These are phyloP conservation scores for Vanacampus margaritifer DNA, from an alignment of 2,113 vertebrate species.

Conservation along the genomic window DNA sequence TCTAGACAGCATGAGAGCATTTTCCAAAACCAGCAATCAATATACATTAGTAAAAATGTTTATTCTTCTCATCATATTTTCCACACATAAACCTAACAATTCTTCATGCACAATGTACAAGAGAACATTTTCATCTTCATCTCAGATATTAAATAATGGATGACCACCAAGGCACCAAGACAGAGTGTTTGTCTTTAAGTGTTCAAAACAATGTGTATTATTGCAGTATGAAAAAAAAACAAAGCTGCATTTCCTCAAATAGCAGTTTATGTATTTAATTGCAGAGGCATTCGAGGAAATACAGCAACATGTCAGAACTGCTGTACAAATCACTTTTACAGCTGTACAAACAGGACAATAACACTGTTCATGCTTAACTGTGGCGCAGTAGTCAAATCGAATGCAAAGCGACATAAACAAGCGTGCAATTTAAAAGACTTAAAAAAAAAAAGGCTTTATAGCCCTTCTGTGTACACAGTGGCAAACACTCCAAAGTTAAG, in stretches of 20 bases:
- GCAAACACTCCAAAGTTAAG: constrained; percentile 1
- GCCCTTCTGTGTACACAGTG: not conserved
- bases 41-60: constrained; percentile 53
- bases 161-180: constrained; percentile 20
- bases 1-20: constrained; percentile 11
- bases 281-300: not conserved
- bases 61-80: constrained; percentile 55
- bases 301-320: constrained; percentile 23
- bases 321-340: constrained; percentile 11
- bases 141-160: constrained; percentile 9
- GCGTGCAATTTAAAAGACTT: not conserved
- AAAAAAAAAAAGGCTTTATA: not conserved
- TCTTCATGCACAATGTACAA: not conserved
- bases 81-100: constrained; percentile 44
- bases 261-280: not conserved
- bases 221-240: constrained; percentile 15
- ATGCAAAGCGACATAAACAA: constrained; percentile 11
- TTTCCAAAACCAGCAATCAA: not conserved
- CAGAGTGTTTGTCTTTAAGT: constrained; percentile 7
- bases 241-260: constrained; percentile 5
- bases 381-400: constrained; percentile 22
- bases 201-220: not conserved
- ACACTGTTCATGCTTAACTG: constrained; percentile 14
- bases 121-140: constrained; percentile 28
- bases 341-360: constrained; percentile 3